A percentile compares a stretch with the other conserved stretches of the same genome.
phyloP scores from a whole-genome alignment of 1,140 invertebrate species.

The Ladona fulva region DNA sequence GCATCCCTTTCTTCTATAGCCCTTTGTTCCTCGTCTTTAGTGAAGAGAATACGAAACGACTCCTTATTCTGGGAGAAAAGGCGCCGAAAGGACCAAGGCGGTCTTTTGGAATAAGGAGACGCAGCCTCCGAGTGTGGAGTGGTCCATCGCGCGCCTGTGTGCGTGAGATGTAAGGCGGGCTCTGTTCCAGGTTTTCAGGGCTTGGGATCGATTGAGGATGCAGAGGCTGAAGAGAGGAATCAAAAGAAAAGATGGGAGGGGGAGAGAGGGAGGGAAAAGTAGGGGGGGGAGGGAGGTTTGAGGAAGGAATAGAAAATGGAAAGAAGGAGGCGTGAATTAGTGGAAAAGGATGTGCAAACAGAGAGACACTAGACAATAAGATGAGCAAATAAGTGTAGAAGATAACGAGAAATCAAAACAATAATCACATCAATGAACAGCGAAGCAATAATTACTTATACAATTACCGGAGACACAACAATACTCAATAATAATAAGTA shows the following conservation, averaged over 20 bases:
- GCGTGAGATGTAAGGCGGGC: background rate
- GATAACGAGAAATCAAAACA: too few species aligned
- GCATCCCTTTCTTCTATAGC: too few species aligned
- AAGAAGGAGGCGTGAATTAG: background rate
- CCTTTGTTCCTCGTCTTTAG: too few species aligned
- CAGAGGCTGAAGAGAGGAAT: background rate
- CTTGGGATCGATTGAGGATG: slow-evolving; percentile 3
- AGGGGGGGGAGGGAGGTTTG: background rate
- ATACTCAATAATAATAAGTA: too few species aligned
- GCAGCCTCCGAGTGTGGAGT: background rate
- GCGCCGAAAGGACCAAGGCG: background rate
- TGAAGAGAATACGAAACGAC: too few species aligned
- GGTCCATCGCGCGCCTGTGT: too few species aligned
- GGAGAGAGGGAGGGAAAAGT: background rate
- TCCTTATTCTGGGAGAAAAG: background rate
- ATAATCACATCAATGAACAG: too few species aligned
- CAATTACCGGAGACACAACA: too few species aligned
- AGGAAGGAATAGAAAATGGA: background rate
- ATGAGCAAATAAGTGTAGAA: background rate
- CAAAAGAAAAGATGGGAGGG: background rate
- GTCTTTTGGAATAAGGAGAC: background rate
- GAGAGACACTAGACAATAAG: background rate
- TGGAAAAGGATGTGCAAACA: background rate
- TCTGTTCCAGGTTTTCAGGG: slow-evolving; percentile 7
- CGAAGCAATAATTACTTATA: too few species aligned